Base-by-base conservation (phyloP, 2,113 vertebrate species). In the Ceratotherium simum region DNA sequence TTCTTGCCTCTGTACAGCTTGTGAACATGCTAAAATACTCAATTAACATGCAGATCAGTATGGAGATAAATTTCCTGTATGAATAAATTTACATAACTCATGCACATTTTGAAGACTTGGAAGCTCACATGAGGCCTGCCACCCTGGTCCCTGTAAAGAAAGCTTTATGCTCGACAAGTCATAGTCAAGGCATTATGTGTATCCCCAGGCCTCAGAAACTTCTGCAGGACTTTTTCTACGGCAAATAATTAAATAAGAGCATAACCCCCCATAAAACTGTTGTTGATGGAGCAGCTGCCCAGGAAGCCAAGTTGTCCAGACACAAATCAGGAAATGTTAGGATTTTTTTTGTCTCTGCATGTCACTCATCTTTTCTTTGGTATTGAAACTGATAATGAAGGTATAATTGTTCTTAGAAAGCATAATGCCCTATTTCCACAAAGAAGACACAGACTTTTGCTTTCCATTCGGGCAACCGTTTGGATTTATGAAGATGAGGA, bases 201-300 rank as follows among this genome's bases (percentile, higher is more conserved):
- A 99, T 99, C 95, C 98, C 99, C 31, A 99, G 99, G 95, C 98
- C 99, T 88, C 99, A 99, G 98, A 99, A 99, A 6, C 98, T 99
- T 65, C 97, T 99, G 31, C 98, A 98, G 84, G 97, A 98, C 13
- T 98, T 98, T 84, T 99, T 98, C 96, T 97, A 99, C 0, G 98
- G 98, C 96, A 99, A 99, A 12, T 99, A 99, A 95, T 97, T 99
- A 95, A 99, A 99, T 86, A 99, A 99, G 97, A 99, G 98, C 95
- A 99, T 99, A 98, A 99, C 99, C 80, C 98, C 98, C 0, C 98
- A 99, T 1, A 99, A 99, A 91, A 99, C 98, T 0, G 98, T 98
- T 90, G 98, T 99, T 4, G 99, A 99, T 0, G 98, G 99, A 1
- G 98, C 98, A 98, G 98, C 98, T 90, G 98, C 99, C 10, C 98